These are phyloP conservation scores for Hyperoplus immaculatus DNA, from an alignment of 2,797 vertebrate genomes.

Conservation along the genomic window DNA sequence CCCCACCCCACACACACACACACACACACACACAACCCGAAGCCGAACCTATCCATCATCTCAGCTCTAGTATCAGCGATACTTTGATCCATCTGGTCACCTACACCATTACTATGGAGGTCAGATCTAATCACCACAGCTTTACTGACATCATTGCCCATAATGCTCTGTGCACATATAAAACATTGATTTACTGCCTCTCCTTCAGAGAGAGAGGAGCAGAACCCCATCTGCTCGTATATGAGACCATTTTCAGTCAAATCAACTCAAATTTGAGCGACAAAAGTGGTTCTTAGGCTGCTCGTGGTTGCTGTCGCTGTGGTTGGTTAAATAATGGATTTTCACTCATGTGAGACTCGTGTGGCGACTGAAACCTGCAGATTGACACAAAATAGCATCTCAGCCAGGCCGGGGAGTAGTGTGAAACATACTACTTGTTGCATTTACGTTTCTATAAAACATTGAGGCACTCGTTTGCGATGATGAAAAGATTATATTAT, in stretches of 20 bases:
- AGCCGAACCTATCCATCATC: constrained; percentile 32
- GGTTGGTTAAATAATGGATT: constrained; percentile 30
- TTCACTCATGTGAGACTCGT: constrained; percentile 38
- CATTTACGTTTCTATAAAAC: not conserved
- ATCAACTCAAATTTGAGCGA: not conserved
- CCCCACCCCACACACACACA: not conserved
- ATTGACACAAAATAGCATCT: constrained; percentile 15
- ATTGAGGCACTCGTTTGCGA: too few relatives aligned
- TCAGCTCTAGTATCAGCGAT: constrained; percentile 14
- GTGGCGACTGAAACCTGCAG: constrained; percentile 22
- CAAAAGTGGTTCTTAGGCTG: not conserved
- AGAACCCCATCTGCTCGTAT: not conserved
- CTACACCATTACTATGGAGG: constrained; percentile 34
- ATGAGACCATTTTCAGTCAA: not conserved
- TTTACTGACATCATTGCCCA: constrained; percentile 23
- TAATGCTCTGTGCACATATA: constrained; percentile 1
- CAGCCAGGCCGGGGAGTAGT: not conserved
- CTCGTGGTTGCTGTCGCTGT: not conserved
- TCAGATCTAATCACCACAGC: constrained; percentile 44
- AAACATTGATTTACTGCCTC: constrained; percentile 42
- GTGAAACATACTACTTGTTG: not conserved
- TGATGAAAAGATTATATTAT: too few relatives aligned
- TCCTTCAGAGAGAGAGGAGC: constrained; percentile 2
- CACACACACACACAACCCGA: not conserved
- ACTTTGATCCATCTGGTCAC: constrained; percentile 19